Base-by-base conservation (phyloP, 2,797 vertebrate genomes). In the Helicolenus hilgendorfi region DNA sequence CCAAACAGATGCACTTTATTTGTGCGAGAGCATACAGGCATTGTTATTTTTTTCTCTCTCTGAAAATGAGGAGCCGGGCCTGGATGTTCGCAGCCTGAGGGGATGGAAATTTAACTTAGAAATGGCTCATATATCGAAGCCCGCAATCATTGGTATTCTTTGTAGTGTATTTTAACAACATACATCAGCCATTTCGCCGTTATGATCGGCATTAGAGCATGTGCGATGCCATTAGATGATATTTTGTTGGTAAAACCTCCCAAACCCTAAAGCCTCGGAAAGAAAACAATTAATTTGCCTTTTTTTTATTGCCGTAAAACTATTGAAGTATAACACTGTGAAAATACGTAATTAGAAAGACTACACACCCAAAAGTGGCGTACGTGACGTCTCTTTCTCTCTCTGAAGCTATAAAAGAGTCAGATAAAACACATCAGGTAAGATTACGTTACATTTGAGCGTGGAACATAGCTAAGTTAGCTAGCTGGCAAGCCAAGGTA, bases 1-100 rank as follows among this genome's bases (percentile, higher is more conserved):
- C 79, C 83, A 88, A 90, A 90, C 87, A 87, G 88, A 94, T 81
- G 89, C 81, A 85, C 89, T 90, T 92, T 90, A 92, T 93, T 92
- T 94, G 85, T 67, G 58, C 1, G 38, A 78, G 58, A 87, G 81
- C 82, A 74, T 68, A 49, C 65, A 58, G 14, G 22, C 79, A 49
- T 90, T 92, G 85, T 94, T 94, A 79, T 95, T 91, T 90, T 79
- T 77, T 79, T 89, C 56, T 81, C 76, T 62, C 56, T 45, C 38
- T 1, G 69, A 93, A 92, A 92, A 93, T 87, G 85, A 92, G 85
- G 79, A 84, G 86, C 59, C 27, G 36, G 27, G 35, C 55, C 83
- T 89, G 88, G 88, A 89, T 77, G 29, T 73, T 87, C 45, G 31
- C 81, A 86, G 90, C 94, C 94, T 71, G 82, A 90, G 88, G 94